Evolutionary conservation across 2,797 vertebrate species (phyloP), one percentile per base, ranked within the genome.

Genomic region (Oreochromis mossambicus): DNA sequence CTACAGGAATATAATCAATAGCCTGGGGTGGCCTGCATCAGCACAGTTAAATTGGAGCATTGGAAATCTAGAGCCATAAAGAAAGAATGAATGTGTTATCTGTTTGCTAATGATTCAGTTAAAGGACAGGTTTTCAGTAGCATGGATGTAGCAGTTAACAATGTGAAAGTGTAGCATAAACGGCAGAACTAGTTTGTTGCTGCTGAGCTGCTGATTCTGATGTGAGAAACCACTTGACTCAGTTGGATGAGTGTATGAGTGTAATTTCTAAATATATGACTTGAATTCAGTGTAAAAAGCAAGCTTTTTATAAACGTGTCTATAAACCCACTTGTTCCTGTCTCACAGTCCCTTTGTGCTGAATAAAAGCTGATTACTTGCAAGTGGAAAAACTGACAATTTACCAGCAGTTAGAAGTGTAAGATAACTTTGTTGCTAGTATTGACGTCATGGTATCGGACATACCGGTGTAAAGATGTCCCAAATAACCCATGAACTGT

Each of bases 11-110:
- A 48, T 36, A 82, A 89, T 95, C 91, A 50, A 90, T 92, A 85
- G 6, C 66, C 41, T 36, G 77, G 83, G 86, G 50, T 79, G 86
- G 81, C 76, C 86, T 85, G 84, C 87, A 79, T 94, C 95, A 95
- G 94, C 93, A 91, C 76, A 50, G 80, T 86, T 17, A 68, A 73
- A 85, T 54, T 55, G 46, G 36, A 83, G 56, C 77, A 2, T 8
- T 36, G 4, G 83, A 83, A 86, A n/a, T 81, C 73, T 61, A 77
- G 29, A 82, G 24, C 21, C 4, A 19, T 58, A 48, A 79, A 43
- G 7, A 56, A 29, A 82, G 51, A 83, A 51, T 79, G 76, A 70
- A 80, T 61, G 36, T 86, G 13, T 52, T 76, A 14, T 82, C 70
- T 36, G n/a, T 88, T 81, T 88, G 70, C 76, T 56, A 56, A 14